These are phyloP conservation scores for Poeciliopsis prolifica DNA, from an alignment of 2,113 vertebrate species.

Conservation along the genomic window DNA sequence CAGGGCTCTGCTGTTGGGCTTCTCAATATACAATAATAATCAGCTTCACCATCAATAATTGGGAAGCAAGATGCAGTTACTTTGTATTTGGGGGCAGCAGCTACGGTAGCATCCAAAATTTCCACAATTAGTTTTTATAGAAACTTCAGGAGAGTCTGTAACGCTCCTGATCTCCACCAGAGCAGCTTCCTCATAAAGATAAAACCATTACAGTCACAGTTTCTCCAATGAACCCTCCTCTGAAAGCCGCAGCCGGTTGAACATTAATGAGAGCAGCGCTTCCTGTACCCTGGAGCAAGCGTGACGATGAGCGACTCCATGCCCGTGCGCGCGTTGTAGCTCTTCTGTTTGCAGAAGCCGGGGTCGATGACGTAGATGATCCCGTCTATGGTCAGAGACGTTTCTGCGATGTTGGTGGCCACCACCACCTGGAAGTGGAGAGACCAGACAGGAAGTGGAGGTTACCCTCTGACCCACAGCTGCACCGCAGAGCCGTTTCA, in stretches of 20 bases:
- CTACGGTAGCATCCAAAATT: too few species aligned
- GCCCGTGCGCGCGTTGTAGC: slow-evolving; percentile 92
- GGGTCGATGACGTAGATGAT: slow-evolving; percentile 97
- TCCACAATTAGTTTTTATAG: too few species aligned
- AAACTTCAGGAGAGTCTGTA: too few species aligned
- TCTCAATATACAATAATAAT: too few species aligned
- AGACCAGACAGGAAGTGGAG: background rate
- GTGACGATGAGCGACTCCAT: slow-evolving; percentile 95
- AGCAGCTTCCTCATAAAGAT: too few species aligned
- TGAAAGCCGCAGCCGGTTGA: background rate
- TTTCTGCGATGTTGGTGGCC: slow-evolving; percentile 95
- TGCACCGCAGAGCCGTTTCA: background rate
- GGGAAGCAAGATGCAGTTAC: too few species aligned
- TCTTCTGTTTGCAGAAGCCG: slow-evolving; percentile 96
- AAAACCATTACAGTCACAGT: too few species aligned
- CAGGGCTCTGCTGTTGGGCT: too few species aligned
- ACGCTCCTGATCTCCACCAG: too few species aligned
- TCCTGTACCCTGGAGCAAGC: slow-evolving; percentile 86
- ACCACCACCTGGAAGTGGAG: slow-evolving; percentile 84
- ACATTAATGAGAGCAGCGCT: background rate
- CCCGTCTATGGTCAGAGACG: slow-evolving; percentile 92
- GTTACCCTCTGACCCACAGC: background rate
- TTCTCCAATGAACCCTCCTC: too few species aligned
- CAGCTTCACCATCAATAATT: too few species aligned
- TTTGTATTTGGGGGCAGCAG: too few species aligned